Evolutionary conservation across 2,888 invertebrate genomes (phyloP), one percentile per base, ranked within the genome.

Genomic region (Prosapia bicincta): DNA sequence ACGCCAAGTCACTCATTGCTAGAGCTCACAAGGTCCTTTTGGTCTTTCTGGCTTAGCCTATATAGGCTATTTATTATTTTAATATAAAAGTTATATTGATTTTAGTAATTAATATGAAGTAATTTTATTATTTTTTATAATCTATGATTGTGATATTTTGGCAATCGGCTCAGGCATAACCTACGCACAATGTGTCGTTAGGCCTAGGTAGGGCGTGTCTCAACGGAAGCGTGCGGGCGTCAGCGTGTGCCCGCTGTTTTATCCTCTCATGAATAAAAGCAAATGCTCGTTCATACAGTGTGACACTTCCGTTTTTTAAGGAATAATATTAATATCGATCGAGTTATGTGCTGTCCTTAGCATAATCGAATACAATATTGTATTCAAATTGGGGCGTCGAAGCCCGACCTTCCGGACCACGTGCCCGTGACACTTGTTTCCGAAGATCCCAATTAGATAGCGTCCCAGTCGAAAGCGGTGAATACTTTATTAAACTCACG

Each of bases 261-360:
- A 71, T 75, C 67, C 66, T 71, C 75, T 68, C 75, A 68, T 75
- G 67, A 75, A 75, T 71, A 75, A 54, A 67, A 66, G 70, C 54
- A 26, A 66, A 73, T 68, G 69, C 43, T 66, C 68, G 69, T 73
- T 68, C 68, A 73, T 69, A 68, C 67, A 68, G 68, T 73, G 73
- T 73, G 73, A 75, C 71, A 75, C 71, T 71, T 75, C 75, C 71
- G 75, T 75, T 75, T 75, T 71, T 75, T 43, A 68, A 71, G 32
- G 67, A 75, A 66, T 75, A 75, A 75, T 75, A 75, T 75, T 75
- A 75, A 75, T 75, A 68, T 71, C 43, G 28, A 20, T 20, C 3
- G 7, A 54, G 20, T 54, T 54, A 54, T 54, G 54, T 10, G 3
- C n/a, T 13, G 54, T 10, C n/a, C 54, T 54, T 54, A 54, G 54